Base-by-base conservation (phyloP, 1,140 invertebrate species). In the Magallana gigas region DNA sequence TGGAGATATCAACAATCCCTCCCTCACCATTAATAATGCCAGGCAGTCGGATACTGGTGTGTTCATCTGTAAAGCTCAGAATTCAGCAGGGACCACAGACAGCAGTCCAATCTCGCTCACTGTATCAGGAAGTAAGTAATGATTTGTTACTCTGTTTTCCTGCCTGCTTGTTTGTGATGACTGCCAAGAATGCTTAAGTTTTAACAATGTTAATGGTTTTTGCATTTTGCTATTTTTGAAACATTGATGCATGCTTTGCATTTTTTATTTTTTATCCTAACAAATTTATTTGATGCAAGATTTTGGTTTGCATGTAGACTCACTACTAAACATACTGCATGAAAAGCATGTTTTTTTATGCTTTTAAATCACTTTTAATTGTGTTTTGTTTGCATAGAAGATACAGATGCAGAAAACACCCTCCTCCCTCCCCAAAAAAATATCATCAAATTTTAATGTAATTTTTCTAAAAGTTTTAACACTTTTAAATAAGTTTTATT, bases 21-120 rank as follows among this genome's bases (percentile, higher is more conserved):
- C 88, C 14, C 36, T 89, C 9, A 87, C 85, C 16, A 29, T 89
- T 16, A 84, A 29, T 57, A 57, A 71, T 57, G 68, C 88, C 68
- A 36, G 60, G 36, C 29, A 64, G 5, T 68, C 81, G 58, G 88
- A 89, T 83, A 71, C 83, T 57, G 88, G 88, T 29, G 71, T 36
- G 5, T 89, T 86, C n/a, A 60, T 64, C 16, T 89, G 88, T 81
- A 89, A 83, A 56, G 88, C 88, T 12, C 84, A 60, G 18, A 89
- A 89, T 36, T 64, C 59, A 12, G 62, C 85, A 57, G 88, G 88
- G 64, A 84, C 68, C 14, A 18, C 48, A 1, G 48, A 14, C 7
- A 84, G 87, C 60, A 6, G 8, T 18, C 68, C 58, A 48, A 81
- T 83, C 16, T 86, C 82, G 48, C 68, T 89, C 16, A 85, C 68